Base-by-base conservation (phyloP, 2,888 invertebrate genomes). In the Stratiomys singularior region DNA sequence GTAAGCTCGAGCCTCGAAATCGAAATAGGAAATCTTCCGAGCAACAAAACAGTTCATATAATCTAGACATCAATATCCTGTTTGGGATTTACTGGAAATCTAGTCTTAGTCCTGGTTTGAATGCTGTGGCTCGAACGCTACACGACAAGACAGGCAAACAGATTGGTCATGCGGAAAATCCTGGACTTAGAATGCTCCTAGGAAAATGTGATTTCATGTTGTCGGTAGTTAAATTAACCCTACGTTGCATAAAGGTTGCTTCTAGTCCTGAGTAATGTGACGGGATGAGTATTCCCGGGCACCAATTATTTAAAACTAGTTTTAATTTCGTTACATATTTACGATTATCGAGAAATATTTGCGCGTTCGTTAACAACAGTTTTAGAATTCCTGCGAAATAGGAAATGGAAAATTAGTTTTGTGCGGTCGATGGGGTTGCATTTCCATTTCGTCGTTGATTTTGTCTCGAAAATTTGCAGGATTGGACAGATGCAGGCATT, bases 61-160 rank as follows among this genome's bases (percentile, higher is more conserved):
- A 74, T 58, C 60, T 74, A 27, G 60, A 58, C 74, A 74, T 60
- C 60, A 58, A 74, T 74, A 74, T 74, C 74, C 74, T 74, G 58
- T 74, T 46, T 15, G 46, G 69, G 69, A 69, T 69, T 69, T 47
- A 11, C 15, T 69, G 4, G 69, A 69, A 69, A 69, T 69, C 69
- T 25, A 69, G 46, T 69, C 47, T 47, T 47, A 69, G 46, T 69
- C 27, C 60, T 30, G 44, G 71, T 52, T 71, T 46, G 15, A 15
- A 7, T 71, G 13, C 37, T 11, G 37, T 15, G 30, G 60, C 58
- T 28, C 21, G 69, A 30, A 69, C 18, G 15, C 37, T 7, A 37
- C 5, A 18, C 25, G 44, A 28, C 3, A 27, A 15, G 15, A 23
- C 66, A 25, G 28, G 21, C 1, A 28, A 5, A 46, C 21, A 74